phyloP scores from a whole-genome alignment of 1,140 invertebrate species.

The Zaprionus taronus region DNA sequence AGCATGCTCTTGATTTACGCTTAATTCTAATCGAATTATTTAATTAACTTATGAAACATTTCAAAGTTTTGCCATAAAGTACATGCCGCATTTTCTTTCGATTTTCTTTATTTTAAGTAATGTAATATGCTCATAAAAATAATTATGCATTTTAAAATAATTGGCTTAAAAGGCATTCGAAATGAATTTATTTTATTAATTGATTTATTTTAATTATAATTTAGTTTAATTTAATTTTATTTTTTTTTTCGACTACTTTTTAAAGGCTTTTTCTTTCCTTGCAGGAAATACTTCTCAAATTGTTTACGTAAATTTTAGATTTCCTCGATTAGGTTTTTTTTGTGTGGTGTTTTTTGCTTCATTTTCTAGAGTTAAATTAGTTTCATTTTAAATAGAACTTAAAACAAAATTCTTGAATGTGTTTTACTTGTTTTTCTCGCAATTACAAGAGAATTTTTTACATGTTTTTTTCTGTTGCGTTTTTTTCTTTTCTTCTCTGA shows the following conservation, averaged over 20 bases:
- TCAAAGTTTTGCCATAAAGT: conserved; percentile 33
- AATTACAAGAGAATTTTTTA: conserved; percentile 41
- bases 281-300: conserved; percentile 80
- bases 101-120: conserved; percentile 71
- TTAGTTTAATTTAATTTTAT: conserved; percentile 41
- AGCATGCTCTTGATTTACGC: conserved; percentile 60
- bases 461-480: conserved; percentile 34
- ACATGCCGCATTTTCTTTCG: conserved; percentile 39
- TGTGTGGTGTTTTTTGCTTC: neutral
- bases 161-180: conserved; percentile 56
- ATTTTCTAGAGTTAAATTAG: conserved; percentile 56
- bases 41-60: conserved; percentile 27
- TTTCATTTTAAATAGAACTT: conserved; percentile 82
- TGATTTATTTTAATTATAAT: conserved; percentile 26
- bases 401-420: conserved; percentile 82
- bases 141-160: conserved; percentile 53
- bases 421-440: conserved; percentile 58
- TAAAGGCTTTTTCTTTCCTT: conserved; percentile 83
- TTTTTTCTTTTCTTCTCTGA: conserved; percentile 19
- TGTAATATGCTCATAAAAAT: conserved; percentile 60
- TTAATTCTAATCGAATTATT: conserved; percentile 51
- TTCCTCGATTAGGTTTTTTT: conserved; percentile 17
- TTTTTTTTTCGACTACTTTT: conserved; percentile 66
- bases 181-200: conserved; percentile 52
- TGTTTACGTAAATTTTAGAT: conserved; percentile 46